These are phyloP conservation scores for Myotis lucifugus DNA, from an alignment of 2,113 vertebrate genomes.

Conservation along the genomic window DNA sequence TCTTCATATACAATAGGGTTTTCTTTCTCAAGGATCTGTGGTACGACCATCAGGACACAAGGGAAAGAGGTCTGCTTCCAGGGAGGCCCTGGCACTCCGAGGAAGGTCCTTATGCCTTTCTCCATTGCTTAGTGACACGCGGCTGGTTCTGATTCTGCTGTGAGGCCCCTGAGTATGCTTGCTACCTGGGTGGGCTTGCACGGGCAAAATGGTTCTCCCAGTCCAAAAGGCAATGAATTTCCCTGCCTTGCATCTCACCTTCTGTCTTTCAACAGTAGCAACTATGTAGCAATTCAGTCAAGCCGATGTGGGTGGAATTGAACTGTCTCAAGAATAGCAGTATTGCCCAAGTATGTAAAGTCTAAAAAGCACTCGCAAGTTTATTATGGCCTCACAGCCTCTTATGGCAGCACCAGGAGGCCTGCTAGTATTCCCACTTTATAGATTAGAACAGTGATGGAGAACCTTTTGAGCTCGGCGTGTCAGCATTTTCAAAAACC, in stretches of 20 bases:
- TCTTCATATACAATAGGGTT: not conserved
- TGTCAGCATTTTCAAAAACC: too few species aligned
- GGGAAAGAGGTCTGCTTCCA: not conserved
- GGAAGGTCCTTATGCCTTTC: not conserved
- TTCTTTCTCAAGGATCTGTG: slow-evolving; percentile 56
- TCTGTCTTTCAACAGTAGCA: not conserved
- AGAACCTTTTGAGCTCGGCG: too few species aligned
- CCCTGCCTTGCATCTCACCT: not conserved
- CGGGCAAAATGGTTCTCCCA: not conserved
- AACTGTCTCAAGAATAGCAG: not conserved
- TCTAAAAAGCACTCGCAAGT: not conserved
- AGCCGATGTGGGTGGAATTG: not conserved
- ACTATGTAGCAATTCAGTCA: not conserved
- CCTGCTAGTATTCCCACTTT: not conserved
- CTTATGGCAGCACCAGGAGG: not conserved
- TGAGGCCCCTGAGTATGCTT: not conserved
- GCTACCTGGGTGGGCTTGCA: not conserved
- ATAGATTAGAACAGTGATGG: not conserved
- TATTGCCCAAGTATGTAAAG: not conserved
- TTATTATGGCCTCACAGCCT: not conserved
- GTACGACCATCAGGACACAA: not conserved
- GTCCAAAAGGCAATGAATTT: not conserved
- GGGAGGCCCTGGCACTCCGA: not conserved
- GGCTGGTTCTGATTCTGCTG: not conserved
- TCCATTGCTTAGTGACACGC: not conserved